A percentile compares a stretch with the other conserved stretches of the same genome.
Conservation (phyloP, 2,113 vertebrate species). For the Anguilla rostrata region DNA sequence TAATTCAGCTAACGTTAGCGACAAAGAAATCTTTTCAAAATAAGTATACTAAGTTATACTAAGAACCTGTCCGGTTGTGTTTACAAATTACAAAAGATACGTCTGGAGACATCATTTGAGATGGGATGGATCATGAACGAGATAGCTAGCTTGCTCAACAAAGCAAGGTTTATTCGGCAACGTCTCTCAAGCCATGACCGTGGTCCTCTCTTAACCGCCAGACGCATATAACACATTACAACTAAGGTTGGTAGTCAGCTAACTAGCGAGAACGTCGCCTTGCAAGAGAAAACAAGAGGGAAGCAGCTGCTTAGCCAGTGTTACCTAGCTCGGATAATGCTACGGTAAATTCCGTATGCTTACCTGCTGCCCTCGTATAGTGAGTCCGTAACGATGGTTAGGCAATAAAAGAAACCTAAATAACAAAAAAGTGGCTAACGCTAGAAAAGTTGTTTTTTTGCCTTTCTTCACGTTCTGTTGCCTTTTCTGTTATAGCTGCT, state of each 20-base stretch:
- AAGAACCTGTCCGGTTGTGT: not conserved
- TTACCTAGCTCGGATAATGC: not conserved
- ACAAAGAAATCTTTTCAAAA: not conserved
- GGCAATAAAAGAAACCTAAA: not conserved
- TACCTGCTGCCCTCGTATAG: not conserved
- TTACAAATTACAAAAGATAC: not conserved
- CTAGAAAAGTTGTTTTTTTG: not conserved
- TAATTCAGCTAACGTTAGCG: not conserved
- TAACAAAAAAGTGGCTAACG: not conserved
- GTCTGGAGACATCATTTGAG: not conserved
- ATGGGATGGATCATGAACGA: not conserved
- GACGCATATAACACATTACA: not conserved
- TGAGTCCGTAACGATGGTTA: not conserved
- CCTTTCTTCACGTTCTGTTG: not conserved
- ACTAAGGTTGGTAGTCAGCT: not conserved
- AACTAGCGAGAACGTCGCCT: not conserved
- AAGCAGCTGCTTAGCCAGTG: not conserved
- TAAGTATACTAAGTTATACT: not conserved
- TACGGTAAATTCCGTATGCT: not conserved
- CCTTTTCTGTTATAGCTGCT: not conserved
- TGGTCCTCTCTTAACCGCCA: not conserved
- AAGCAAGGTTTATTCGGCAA: not conserved
- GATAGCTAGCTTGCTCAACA: constrained; percentile 2
- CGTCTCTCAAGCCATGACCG: not conserved
- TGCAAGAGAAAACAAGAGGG: too few relatives aligned